Evolutionary conservation across 2,797 vertebrate genomes (phyloP).

Genomic region (Cuniculus paca): DNA sequence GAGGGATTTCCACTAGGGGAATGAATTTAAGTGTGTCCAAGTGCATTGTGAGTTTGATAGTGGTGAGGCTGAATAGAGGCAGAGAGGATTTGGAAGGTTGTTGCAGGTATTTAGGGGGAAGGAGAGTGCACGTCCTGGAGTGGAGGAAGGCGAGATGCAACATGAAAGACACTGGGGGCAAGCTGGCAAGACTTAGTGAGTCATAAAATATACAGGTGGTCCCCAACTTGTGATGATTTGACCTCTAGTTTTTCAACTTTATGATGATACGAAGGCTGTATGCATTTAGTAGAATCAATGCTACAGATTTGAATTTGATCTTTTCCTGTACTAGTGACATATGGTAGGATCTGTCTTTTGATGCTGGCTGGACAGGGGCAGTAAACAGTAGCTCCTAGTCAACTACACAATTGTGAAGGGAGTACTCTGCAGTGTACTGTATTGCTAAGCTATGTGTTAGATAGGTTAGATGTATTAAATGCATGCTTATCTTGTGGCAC

Average conservation of each 20-base stretch:
- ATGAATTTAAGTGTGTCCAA: not conserved
- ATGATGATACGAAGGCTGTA: not conserved
- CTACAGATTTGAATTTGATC: not conserved
- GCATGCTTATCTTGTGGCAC: not conserved
- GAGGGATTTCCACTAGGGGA: not conserved
- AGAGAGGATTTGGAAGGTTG: not conserved
- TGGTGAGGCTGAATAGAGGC: not conserved
- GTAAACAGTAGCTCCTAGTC: too few relatives aligned
- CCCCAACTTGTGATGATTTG: too few relatives aligned
- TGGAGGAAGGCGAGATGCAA: not conserved
- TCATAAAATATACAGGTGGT: not conserved
- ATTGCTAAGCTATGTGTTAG: not conserved
- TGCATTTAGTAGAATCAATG: not conserved
- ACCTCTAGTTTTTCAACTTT: not conserved
- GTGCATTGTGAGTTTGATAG: not conserved
- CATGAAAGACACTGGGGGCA: not conserved
- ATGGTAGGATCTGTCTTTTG: not conserved
- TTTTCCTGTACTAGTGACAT: not conserved
- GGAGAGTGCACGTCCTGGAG: not conserved
- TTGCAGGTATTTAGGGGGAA: not conserved
- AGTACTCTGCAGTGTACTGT: too few relatives aligned
- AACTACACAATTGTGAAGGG: not conserved
- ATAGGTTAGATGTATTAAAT: not conserved
- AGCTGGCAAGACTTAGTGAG: not conserved
- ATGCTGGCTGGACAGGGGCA: too few relatives aligned